Conservation (phyloP, 2,797 vertebrate species). For the Poecilia picta region DNA sequence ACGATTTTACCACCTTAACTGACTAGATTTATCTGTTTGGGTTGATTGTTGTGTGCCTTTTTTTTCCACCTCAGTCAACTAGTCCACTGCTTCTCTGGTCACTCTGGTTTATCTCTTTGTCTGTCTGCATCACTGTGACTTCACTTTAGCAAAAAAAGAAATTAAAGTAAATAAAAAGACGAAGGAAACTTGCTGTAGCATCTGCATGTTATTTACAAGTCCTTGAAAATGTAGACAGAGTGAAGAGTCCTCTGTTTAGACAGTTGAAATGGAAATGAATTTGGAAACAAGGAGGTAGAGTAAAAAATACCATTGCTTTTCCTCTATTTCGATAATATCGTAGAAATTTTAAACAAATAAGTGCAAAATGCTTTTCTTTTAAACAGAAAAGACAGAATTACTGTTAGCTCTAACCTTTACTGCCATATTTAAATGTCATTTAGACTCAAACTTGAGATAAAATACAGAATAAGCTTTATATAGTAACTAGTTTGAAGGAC, state of each 20-base stretch:
- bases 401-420: neutral
- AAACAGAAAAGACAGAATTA: neutral
- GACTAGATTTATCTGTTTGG: neutral
- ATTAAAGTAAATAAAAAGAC: too few relatives aligned
- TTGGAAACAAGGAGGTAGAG: constrained; percentile 13
- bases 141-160: constrained; percentile 19
- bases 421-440: neutral
- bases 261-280: constrained; percentile 44
- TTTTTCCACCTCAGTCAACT: neutral
- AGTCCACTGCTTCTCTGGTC: neutral
- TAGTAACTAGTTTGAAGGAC: too few relatives aligned
- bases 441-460: neutral
- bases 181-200: constrained; percentile 42
- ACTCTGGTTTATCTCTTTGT: neutral
- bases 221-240: constrained; percentile 25
- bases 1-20: neutral
- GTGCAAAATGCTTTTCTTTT: neutral
- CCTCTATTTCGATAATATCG: neutral
- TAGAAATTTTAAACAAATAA: neutral
- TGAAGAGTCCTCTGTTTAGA: constrained; percentile 50
- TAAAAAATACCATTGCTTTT: neutral
- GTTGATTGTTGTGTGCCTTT: neutral
- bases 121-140: constrained; percentile 18
- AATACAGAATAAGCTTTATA: neutral
- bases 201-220: constrained; percentile 53